Base-by-base conservation (phyloP, 2,888 invertebrate species). In the Watsonalla cultraria region DNA sequence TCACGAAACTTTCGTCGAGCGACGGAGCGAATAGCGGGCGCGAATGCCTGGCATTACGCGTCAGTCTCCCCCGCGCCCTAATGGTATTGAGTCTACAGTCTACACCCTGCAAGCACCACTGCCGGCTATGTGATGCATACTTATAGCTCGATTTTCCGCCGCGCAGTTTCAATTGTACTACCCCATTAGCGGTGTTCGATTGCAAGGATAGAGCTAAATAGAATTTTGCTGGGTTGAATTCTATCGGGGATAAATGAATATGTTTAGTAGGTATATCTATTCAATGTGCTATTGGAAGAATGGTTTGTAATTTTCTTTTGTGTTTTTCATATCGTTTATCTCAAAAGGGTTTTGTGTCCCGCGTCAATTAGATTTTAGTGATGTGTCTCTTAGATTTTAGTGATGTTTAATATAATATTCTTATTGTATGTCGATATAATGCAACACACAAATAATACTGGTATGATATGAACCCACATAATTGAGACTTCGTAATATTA, bases 61-160 rank as follows among this genome's bases (percentile, higher is more conserved):
- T 42, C 42, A 11, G 42, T 42, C 9, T 42, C 5, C 5, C 5
- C 42, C 11, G 5, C 5, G 8, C 7, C 9, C 71, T 76, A 80
- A 78, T 76, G 73, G 76, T 74, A 75, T 76, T 74, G 76, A 65
- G 72, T 72, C 65, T 63, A 54, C 76, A 86, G 86, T 85, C 86
- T 82, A 84, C 81, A 80, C 78, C 58, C 7, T 73, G 76, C 71
- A 70, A 76, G 75, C 80, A 81, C 82, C 86, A 65, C 80, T 66
- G 70, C 61, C 65, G 61, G 65, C 71, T 65, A 74, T 70, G 84
- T 80, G 85, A 87, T 90, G 90, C 90, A 90, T 90, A 90, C 89
- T 82, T 89, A 90, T 87, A 80, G 82, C 82, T 72, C 78, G 82
- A 87, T 90, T 90, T 87, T 84, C 84, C 78, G 65, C 75, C 70